Evolutionary conservation across 2,888 invertebrate genomes (phyloP).

Genomic region (Cephus pygmeus): DNA sequence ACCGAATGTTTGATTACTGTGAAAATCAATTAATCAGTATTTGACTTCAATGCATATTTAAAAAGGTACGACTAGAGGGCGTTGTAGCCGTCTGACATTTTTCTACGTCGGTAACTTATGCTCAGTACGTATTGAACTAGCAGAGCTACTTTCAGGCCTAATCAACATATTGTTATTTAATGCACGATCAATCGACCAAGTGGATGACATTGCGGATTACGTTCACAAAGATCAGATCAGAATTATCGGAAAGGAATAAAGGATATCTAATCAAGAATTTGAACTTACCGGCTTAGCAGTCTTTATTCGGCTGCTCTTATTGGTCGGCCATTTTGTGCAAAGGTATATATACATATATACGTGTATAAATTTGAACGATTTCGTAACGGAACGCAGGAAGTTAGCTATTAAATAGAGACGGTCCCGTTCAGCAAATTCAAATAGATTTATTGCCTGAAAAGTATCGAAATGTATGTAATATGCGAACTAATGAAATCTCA

Average conservation of each 20-base stretch:
- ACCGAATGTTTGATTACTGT: background rate
- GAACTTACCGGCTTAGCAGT: background rate
- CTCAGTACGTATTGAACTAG: background rate
- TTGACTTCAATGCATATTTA: background rate
- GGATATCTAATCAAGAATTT: background rate
- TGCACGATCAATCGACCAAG: background rate
- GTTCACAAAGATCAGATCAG: background rate
- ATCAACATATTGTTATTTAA: background rate
- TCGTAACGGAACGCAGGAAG: background rate
- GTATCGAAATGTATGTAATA: background rate
- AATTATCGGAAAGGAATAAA: background rate
- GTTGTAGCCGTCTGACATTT: background rate
- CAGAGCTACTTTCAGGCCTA: background rate
- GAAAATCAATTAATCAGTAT: background rate
- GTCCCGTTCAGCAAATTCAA: background rate
- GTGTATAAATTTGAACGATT: background rate
- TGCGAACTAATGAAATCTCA: background rate
- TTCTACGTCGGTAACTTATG: background rate
- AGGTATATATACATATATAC: too few relatives aligned
- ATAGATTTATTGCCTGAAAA: background rate
- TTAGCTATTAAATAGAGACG: background rate
- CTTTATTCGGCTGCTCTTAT: background rate
- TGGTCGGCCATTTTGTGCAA: background rate
- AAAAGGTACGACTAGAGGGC: background rate
- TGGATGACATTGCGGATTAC: background rate